phyloP scores from a whole-genome alignment of 2,888 invertebrate species.

The Thelaira solivaga region DNA sequence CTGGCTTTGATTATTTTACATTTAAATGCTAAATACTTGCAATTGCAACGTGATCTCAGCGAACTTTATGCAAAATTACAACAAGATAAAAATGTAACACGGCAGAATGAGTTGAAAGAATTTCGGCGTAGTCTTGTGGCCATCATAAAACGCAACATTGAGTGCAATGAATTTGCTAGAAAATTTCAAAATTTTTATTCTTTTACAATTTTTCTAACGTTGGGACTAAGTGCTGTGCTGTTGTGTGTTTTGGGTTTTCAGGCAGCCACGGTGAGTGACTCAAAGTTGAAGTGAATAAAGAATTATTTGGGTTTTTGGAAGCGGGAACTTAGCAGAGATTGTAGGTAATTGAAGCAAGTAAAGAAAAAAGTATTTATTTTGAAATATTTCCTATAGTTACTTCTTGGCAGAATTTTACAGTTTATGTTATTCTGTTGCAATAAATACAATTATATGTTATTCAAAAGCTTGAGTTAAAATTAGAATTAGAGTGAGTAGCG shows the following conservation, averaged over 20 bases:
- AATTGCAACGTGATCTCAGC: slow-evolving; percentile 66
- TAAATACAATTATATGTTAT: too few species aligned
- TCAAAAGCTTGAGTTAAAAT: too few species aligned
- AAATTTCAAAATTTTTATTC: slow-evolving; percentile 68
- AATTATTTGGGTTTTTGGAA: too few species aligned
- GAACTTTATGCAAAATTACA: slow-evolving; percentile 16
- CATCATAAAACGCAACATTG: slow-evolving; percentile 66
- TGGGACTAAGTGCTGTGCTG: slow-evolving; percentile 68
- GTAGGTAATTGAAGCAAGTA: too few species aligned
- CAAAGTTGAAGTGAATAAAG: not conserved
- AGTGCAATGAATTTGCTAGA: slow-evolving; percentile 68
- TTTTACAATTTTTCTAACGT: slow-evolving; percentile 71
- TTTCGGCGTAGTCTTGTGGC: slow-evolving; percentile 64
- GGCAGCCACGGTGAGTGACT: slow-evolving; percentile 68
- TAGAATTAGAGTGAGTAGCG: too few species aligned
- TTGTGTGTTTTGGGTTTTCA: slow-evolving; percentile 70
- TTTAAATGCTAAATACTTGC: slow-evolving; percentile 69
- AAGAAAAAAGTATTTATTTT: too few species aligned
- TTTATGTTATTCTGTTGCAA: too few species aligned
- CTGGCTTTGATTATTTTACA: slow-evolving; percentile 71
- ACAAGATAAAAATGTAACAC: slow-evolving; percentile 2
- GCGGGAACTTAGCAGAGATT: too few species aligned
- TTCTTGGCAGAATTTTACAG: too few species aligned
- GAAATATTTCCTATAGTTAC: too few species aligned
- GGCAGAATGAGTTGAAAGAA: slow-evolving; percentile 48